Conservation (phyloP, 2,113 vertebrate species). For the Sprattus sprattus region DNA sequence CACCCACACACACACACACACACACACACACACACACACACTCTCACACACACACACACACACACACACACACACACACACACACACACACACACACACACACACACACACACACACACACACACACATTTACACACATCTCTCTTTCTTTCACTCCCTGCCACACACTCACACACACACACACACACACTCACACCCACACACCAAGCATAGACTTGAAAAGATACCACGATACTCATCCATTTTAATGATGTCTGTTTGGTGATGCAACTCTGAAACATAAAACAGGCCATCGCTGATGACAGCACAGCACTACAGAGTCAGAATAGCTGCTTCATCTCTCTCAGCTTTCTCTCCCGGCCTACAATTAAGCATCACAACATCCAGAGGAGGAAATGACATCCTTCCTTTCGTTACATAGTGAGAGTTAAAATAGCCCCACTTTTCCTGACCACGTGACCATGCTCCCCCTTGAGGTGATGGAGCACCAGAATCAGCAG, state of each 20-base stretch:
- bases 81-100: no score
- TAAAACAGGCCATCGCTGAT: not conserved
- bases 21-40: slow-evolving; percentile 5
- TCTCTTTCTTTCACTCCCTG: not conserved
- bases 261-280: not conserved
- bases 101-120: not conserved
- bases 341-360: not conserved
- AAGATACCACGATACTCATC: not conserved
- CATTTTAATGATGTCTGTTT: not conserved
- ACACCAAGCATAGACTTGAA: not conserved
- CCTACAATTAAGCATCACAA: not conserved
- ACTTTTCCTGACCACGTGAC: not conserved
- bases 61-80: no score
- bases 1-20: not conserved
- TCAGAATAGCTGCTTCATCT: not conserved
- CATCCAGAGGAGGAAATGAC: not conserved
- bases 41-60: not conserved
- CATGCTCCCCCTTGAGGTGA: not conserved
- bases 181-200: slow-evolving; percentile 29
- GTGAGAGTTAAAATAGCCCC: not conserved
- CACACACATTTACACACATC: not conserved
- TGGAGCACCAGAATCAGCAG: not conserved
- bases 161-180: slow-evolving; percentile 25
- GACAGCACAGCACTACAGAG: not conserved
- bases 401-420: not conserved